Evolutionary conservation across 2,113 vertebrate genomes (phyloP).

Genomic region (Vidua chalybeata): DNA sequence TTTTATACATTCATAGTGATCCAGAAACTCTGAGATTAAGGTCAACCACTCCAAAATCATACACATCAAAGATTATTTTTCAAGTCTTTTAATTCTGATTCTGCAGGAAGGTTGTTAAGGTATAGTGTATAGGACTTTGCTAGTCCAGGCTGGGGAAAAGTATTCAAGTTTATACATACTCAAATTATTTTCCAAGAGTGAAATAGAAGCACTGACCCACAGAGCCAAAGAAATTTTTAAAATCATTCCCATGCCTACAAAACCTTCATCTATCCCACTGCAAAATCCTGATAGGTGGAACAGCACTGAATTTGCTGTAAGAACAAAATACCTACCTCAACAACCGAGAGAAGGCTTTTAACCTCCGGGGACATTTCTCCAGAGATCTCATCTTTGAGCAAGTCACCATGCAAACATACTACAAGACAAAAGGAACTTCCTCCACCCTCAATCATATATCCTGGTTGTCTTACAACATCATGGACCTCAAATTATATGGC

Average conservation of each 20-base stretch:
- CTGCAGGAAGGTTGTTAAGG: not conserved
- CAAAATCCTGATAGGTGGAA: rapidly evolving
- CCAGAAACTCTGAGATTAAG: not conserved
- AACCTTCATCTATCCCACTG: not conserved
- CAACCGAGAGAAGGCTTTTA: not conserved
- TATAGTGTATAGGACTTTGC: not conserved
- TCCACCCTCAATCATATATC: not conserved
- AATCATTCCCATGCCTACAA: not conserved
- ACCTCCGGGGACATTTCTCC: not conserved
- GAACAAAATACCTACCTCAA: not conserved
- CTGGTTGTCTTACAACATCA: not conserved
- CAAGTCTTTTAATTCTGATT: not conserved
- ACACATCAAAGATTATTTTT: not conserved
- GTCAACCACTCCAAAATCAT: not conserved
- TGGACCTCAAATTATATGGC: not conserved
- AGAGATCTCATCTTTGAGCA: not conserved
- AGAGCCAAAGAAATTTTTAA: not conserved
- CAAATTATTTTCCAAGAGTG: not conserved
- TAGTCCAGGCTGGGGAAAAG: not conserved
- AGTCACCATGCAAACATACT: not conserved
- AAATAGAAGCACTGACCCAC: not conserved
- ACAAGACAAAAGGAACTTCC: not conserved
- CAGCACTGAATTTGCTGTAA: not conserved
- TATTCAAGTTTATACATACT: not conserved
- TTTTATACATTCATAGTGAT: not conserved